Percentiles rank a stretch among this genome's conserved stretches.
Evolutionary conservation across 2,797 vertebrate genomes (phyloP).

Genomic region (Mallotus villosus): DNA sequence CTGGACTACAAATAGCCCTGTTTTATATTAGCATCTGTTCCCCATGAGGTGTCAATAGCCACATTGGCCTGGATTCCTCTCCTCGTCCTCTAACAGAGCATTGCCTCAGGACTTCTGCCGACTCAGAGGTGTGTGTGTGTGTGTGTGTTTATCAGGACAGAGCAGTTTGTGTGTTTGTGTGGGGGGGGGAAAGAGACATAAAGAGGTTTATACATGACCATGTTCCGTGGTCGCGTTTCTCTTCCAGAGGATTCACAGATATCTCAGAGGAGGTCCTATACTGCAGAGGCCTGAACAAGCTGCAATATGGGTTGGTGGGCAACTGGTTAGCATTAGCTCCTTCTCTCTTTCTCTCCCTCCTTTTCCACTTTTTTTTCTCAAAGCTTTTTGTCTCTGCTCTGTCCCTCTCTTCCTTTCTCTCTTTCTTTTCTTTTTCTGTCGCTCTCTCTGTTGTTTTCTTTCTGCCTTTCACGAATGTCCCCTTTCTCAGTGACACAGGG

Average conservation of each 20-base stretch:
- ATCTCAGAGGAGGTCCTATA: no score
- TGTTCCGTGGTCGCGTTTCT: no score
- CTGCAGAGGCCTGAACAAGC: no score
- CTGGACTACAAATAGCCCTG: constrained; percentile 31
- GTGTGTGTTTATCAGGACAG: background rate
- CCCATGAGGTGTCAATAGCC: constrained; percentile 5
- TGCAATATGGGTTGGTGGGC: no score
- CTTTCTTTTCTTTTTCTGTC: background rate
- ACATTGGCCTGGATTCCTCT: background rate
- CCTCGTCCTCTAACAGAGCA: background rate
- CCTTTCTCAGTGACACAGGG: constrained; percentile 20
- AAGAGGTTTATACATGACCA: no score
- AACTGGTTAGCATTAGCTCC: background rate
- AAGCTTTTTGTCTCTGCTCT: background rate
- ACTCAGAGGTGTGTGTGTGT: constrained; percentile 1
- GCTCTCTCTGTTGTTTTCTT: background rate
- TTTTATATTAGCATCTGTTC: constrained; percentile 10
- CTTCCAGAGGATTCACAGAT: no score
- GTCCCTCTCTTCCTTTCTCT: background rate
- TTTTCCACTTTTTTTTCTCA: background rate
- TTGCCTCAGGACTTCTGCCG: background rate
- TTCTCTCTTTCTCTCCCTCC: background rate
- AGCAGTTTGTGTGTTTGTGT: constrained; percentile 3
- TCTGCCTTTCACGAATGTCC: constrained; percentile 11
- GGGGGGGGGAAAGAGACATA: background rate